phyloP scores from a whole-genome alignment of 1,140 invertebrate species.

The Drosophila nikananu region DNA sequence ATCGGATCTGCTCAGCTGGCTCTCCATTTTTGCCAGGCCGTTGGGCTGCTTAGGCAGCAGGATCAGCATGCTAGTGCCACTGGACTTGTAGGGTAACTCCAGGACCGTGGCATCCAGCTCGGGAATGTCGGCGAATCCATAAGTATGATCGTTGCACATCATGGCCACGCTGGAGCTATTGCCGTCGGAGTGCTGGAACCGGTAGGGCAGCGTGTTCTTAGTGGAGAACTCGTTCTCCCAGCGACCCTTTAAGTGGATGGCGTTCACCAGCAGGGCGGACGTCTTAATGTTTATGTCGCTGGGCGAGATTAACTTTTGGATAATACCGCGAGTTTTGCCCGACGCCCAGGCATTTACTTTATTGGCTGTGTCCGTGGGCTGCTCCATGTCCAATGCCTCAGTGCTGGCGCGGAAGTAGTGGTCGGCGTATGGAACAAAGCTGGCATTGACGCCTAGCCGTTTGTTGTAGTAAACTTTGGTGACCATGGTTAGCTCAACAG shows the following conservation, averaged over 20 bases:
- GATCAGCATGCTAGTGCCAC: conserved; percentile 63
- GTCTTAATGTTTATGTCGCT: conserved; percentile 51
- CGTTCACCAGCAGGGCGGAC: conserved; percentile 62
- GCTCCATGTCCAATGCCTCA: conserved; percentile 51
- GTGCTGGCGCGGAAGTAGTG: conserved; percentile 36
- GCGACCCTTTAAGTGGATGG: conserved; percentile 74
- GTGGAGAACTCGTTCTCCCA: conserved; percentile 72
- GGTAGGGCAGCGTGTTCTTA: conserved; percentile 51
- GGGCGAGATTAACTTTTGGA: conserved; percentile 42
- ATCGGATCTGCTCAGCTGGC: conserved; percentile 10
- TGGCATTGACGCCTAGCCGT: conserved; percentile 31
- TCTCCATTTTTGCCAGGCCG: conserved; percentile 63
- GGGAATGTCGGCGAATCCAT: conserved; percentile 63
- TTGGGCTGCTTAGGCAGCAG: conserved; percentile 68
- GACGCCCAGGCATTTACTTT: conserved; percentile 66
- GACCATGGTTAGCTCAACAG: conserved; percentile 51
- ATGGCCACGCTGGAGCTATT: conserved; percentile 55
- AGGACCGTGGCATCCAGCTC: conserved; percentile 64
- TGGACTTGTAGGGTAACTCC: conserved; percentile 64
- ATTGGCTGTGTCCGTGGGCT: conserved; percentile 11
- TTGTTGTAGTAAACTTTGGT: conserved; percentile 64
- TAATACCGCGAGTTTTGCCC: conserved; percentile 51
- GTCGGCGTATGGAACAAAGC: conserved; percentile 14
- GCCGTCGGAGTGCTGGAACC: conserved; percentile 42
- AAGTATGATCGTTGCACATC: conserved; percentile 79